Conservation (phyloP, 23 tunicate genomes). For the Halocynthia roretzi region DNA sequence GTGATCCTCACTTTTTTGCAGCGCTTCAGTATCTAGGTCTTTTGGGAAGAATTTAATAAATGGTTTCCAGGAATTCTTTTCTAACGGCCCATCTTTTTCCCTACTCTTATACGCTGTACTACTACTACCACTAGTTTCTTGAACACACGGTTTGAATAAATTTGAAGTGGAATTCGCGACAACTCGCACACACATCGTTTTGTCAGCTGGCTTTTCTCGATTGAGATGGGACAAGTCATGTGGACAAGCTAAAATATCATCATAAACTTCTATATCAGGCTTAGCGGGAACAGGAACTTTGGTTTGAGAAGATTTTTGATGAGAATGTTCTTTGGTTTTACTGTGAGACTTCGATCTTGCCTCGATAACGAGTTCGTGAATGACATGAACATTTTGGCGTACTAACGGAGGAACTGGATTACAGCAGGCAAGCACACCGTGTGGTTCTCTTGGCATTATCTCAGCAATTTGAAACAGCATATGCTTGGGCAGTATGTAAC, state of each 20-base stretch:
- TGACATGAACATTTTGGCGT: constrained; percentile 63
- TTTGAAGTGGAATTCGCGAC: too few relatives aligned
- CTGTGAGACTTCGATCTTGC: constrained; percentile 30
- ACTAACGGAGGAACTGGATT: constrained; percentile 85
- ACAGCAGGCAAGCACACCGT: constrained; percentile 87
- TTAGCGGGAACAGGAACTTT: constrained; percentile 72
- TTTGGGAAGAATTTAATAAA: too few relatives aligned
- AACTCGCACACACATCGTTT: background rate
- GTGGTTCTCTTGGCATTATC: constrained; percentile 84
- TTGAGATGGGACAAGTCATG: constrained; percentile 56
- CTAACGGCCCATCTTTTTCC: too few relatives aligned
- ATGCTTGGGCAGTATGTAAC: constrained; percentile 94
- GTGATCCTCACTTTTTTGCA: too few relatives aligned
- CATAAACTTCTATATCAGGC: constrained; percentile 32
- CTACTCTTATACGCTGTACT: too few relatives aligned
- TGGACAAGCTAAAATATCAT: constrained; percentile 50
- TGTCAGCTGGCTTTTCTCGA: background rate
- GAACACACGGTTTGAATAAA: too few relatives aligned
- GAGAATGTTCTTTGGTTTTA: background rate
- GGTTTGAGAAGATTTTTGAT: background rate
- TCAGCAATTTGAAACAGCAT: constrained; percentile 98
- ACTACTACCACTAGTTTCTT: too few relatives aligned
- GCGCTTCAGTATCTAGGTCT: too few relatives aligned
- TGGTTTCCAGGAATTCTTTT: too few relatives aligned
- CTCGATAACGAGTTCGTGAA: constrained; percentile 66